These are phyloP conservation scores for Eupithecia exiguata DNA, from an alignment of 2,888 invertebrate species.

Conservation along the genomic window DNA sequence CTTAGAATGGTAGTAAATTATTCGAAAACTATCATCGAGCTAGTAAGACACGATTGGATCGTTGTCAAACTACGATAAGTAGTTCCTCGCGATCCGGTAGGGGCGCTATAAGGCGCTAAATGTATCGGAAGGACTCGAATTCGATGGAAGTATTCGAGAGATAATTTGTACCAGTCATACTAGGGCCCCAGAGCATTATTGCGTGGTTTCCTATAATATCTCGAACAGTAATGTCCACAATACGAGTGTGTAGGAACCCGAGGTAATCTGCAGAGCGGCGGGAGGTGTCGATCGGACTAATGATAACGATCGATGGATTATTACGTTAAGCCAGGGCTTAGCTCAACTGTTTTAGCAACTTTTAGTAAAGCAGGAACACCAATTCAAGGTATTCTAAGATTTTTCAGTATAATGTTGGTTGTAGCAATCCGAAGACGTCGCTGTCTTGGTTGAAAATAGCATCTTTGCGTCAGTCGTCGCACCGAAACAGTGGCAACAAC, in stretches of 20 bases:
- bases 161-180: no score
- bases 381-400: background rate
- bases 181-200: background rate
- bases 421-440: background rate
- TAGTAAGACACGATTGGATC: no score
- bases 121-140: no score
- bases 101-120: no score
- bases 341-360: slow-evolving; percentile 63
- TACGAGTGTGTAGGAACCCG: slow-evolving; percentile 62
- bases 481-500: background rate
- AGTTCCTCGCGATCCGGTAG: no score
- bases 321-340: slow-evolving; percentile 77
- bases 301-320: slow-evolving; percentile 82
- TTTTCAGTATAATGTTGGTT: background rate
- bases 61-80: no score
- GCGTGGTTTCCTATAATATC: background rate
- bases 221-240: slow-evolving; percentile 58
- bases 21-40: no score
- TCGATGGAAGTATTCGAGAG: no score
- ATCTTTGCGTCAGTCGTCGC: background rate
- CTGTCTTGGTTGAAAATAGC: background rate
- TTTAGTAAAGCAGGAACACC: no score
- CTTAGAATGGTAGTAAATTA: no score
- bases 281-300: slow-evolving; percentile 80
- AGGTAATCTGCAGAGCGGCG: slow-evolving; percentile 79